Evolutionary conservation across 2,113 vertebrate species (phyloP), one percentile per base, ranked within the genome.

Genomic region (Percina caprodes): DNA sequence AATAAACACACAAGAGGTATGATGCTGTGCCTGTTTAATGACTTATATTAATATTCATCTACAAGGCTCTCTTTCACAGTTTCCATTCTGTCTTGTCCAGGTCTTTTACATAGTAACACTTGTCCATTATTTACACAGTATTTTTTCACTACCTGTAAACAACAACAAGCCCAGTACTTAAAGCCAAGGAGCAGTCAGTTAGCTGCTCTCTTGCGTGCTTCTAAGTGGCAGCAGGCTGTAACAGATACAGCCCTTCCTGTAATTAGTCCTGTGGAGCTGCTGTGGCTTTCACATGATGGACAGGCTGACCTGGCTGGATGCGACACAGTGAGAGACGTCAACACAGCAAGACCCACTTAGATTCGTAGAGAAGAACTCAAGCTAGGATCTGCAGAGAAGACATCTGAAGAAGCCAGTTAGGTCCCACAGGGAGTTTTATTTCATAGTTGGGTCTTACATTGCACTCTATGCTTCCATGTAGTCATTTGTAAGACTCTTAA

Each of bases 241-340:
- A 92, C 62, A 62, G 88, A 93, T 90, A 84, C 74, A 82, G 63
- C 56, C 76, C 59, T 88, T 84, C 68, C 86, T 83, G 88, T 91
- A 93, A 92, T 94, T 92, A 91, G 88, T 87, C 79, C 62, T 62
- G 68, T 2, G 85, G 66, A 74, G 54, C 45, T 83, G 42, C 69
- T 1, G 67, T 74, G 74, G 85, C 74, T 77, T 73, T 66, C 80
- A 16, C 72, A 65, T 88, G 90, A 90, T 39, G 85, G 83, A 74
- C 72, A 78, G 73, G 42, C 67, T 80, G 80, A 88, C 74, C 88
- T 66, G 69, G 74, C 67, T 72, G 51, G 45, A 79, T 77, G 69
- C 46, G 15, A 81, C 79, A 13, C 69, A 51, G 15, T 54, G 60
- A 74, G 51, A 79, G 51, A 68, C 33, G 56, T 74, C 63, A 82